Base-by-base conservation (phyloP, 2,797 vertebrate species). In the Alca torda region DNA sequence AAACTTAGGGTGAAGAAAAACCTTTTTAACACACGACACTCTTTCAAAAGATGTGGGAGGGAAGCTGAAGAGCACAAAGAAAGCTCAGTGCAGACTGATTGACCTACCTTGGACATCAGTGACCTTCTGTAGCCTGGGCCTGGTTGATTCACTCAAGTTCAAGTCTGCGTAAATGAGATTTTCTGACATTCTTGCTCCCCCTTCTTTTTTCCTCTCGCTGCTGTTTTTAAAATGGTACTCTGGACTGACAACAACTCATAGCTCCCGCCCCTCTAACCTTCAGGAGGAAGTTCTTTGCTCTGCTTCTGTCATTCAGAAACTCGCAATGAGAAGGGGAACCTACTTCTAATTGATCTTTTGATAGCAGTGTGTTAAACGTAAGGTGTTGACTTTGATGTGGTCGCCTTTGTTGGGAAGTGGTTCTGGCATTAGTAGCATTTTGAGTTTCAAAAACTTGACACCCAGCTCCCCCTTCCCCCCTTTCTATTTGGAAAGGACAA, bases 21-120 rank as follows among this genome's bases (percentile, higher is more conserved):
- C 31, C 14, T 59, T 33, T n/a, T n/a, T 35, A 14, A 24, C 21
- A 59, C 35, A 48, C 1, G 0, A 25, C 46, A n/a, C 19, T 61
- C 39, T 53, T 28, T 31, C 39, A 37, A 50, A 8, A 13, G 4
- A 4, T 6, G 1, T 35, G 20, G 6, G 18, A 41, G 12, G 51
- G 25, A 83, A 25, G 54, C 15, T 57, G 46, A 46, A 86, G 37
- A 74, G 75, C 26, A 64, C 20, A 56, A 67, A 37, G 39, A 48
- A 87, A 89, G 33, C 39, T 89, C 65, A 67, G 57, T 17, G 37
- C 57, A 50, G 37, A 59, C 7, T 16, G 1, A 7, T 19, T 48
- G 37, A 84, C 96, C 24, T 91, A 96, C 95, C 95, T 92, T 59
- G 73, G 46, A 6, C 20, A 21, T 87, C 73, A 67, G 30, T 23